These are phyloP conservation scores for Triplophysa yarkandensis DNA, from an alignment of 2,797 vertebrate species.

Conservation along the genomic window DNA sequence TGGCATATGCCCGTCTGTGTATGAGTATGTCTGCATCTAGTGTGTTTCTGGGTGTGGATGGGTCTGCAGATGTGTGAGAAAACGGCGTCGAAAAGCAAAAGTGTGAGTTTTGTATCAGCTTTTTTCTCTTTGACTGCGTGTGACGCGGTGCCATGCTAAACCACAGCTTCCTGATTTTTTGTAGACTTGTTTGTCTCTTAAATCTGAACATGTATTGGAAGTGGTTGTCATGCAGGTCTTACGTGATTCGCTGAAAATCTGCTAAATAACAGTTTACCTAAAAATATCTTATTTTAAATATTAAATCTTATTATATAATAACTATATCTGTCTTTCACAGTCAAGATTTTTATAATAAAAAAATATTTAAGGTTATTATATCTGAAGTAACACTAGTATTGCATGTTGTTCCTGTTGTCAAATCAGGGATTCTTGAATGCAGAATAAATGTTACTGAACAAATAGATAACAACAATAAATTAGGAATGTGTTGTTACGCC, in stretches of 20 bases:
- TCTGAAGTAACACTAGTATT: not conserved
- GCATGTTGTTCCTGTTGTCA: not conserved
- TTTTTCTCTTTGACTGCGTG: slow-evolving; percentile 31
- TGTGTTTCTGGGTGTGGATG: slow-evolving; percentile 12
- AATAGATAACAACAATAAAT: not conserved
- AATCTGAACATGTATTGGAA: slow-evolving; percentile 4
- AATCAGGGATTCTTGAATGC: not conserved
- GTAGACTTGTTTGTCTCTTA: not conserved
- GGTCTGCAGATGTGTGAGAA: slow-evolving; percentile 24
- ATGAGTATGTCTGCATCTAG: slow-evolving; percentile 19
- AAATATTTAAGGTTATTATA: too few relatives aligned
- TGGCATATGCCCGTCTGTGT: slow-evolving; percentile 28
- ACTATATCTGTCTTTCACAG: not conserved
- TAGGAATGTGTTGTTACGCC: slow-evolving; percentile 1
- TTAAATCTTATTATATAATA: not conserved
- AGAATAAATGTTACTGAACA: not conserved
- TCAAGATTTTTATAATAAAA: not conserved
- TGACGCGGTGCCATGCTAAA: slow-evolving; percentile 31
- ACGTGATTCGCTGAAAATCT: not conserved
- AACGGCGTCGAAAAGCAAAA: not conserved
- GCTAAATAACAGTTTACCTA: not conserved
- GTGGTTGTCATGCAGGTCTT: not conserved
- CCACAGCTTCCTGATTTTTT: slow-evolving; percentile 47
- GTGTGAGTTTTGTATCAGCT: not conserved
- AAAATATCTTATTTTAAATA: not conserved